Evolutionary conservation across 2,888 invertebrate species (phyloP), one percentile per base, ranked within the genome.

Genomic region (Tricholauxania praeusta): DNA sequence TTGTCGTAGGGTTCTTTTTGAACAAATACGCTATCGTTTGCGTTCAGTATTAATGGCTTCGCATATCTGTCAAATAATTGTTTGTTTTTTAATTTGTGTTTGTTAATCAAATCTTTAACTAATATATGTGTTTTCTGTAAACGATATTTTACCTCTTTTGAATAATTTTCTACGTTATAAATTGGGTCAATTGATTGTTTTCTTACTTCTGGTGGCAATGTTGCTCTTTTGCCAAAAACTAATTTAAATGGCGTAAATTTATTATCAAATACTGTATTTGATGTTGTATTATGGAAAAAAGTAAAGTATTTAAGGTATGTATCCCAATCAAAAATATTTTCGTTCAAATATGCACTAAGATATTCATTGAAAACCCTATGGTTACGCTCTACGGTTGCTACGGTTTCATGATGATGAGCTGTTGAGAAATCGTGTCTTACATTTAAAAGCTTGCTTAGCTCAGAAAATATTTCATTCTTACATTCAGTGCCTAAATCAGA

Each of bases 371-470:
- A 63, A 15, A 63, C 17, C 60, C 77, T 70, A 59, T 77, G 75
- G 60, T 76, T 76, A 47, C 76, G 71, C 76, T 78, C 76, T 47
- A 78, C 55, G 19, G 72, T 71, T 14, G 76, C 72, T 32, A 79
- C 59, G 12, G 71, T 64, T 57, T 76, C 72, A 22, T 76, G 75
- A 60, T 78, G 76, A 48, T 71, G 72, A 12, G 74, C 66, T 49
- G 75, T 75, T 12, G 76, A 72, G 48, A 73, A 74, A n/a, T 70
- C 66, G 6, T 72, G 47, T n/a, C 73, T 49, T 12, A 28, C 28
- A 28, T 28, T 28, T 28, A 28, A 28, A 28, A 28, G 28, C 4
- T 28, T 28, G 3, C 4, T 28, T 28, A 28, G 4, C 4, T 28
- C 28, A 28, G 28, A 28, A 28, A 28, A 28, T 4, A 4, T 28